Evolutionary conservation across 2,888 invertebrate species (phyloP), one percentile per base, ranked within the genome.

Genomic region (Salticus scenicus): DNA sequence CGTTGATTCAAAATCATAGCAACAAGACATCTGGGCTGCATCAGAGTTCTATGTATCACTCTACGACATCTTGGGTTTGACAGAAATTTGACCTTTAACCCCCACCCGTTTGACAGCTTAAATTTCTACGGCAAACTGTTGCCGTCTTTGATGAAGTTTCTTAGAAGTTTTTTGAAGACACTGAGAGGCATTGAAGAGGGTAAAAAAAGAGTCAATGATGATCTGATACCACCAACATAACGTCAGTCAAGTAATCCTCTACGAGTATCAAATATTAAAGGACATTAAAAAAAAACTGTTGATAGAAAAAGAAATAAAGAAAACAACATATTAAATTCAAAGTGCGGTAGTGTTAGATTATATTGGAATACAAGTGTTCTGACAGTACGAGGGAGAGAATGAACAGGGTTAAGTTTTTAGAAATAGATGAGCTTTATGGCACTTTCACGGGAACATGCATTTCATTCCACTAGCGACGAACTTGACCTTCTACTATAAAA

Each of bases 41-140:
- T 83, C 83, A 77, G 63, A 67, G 24, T 67, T 73, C 67, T 37
- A 27, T 57, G 67, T 83, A 83, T 83, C 83, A 77, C 1, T 12
- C 7, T 67, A 66, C 64, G 72, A 77, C 77, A 83, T 57, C 57
- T 57, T 17, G 57, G 57, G 57, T 57, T 57, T 57, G 57, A 57
- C 57, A 24, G 57, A 57, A 57, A 57, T 57, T 57, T 24, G 57
- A 24, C 57, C 57, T 57, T 24, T 57, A 24, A 57, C 57, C 57
- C 57, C 10, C 10, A 24, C 57, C 57, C 57, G 57, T 24, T 57
- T 57, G 57, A 57, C 57, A 57, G 57, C 57, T 57, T 24, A 24
- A 24, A 57, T 57, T 57, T 57, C 57, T 24, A 24, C 57, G 57
- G 24, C 57, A 57, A 57, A 57, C 57, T 57, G 57, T 57, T 57